Conservation (phyloP, 2,888 invertebrate genomes). For the Ormyrus thymus region DNA sequence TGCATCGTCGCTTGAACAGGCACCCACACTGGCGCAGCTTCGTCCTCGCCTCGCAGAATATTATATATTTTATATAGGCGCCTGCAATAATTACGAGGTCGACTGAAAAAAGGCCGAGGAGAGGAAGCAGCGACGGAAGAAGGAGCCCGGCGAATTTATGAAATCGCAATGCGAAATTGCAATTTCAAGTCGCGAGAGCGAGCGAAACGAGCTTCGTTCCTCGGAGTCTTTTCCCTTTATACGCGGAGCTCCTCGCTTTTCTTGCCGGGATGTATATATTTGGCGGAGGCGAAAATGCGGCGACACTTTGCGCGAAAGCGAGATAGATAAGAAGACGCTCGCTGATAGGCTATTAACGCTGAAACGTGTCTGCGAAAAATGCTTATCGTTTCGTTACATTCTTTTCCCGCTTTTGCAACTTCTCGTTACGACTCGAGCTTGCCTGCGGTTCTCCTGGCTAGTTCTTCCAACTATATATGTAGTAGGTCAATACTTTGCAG, state of each 20-base stretch:
- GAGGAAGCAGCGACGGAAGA: slow-evolving; percentile 6
- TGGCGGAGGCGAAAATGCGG: background rate
- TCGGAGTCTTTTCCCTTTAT: background rate
- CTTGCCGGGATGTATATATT: no score
- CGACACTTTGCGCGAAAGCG: slow-evolving; percentile 18
- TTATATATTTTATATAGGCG: slow-evolving; percentile 18
- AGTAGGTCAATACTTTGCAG: no score
- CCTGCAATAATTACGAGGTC: slow-evolving; percentile 49
- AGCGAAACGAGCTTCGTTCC: slow-evolving; percentile 6
- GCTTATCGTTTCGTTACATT: background rate
- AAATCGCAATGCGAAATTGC: slow-evolving; percentile 67
- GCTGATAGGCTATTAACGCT: slow-evolving; percentile 23
- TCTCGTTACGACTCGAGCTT: no score
- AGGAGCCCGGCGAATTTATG: slow-evolving; percentile 65
- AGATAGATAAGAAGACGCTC: slow-evolving; percentile 20
- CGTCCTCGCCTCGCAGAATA: background rate
- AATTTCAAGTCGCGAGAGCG: slow-evolving; percentile 61
- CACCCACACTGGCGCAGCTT: background rate
- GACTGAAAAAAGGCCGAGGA: slow-evolving; percentile 29
- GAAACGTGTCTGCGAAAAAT: background rate
- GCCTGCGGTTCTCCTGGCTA: no score
- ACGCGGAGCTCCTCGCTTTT: background rate
- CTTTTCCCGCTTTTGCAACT: background rate
- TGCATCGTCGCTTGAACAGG: background rate
- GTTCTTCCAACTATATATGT: no score